A percentile compares a stretch with the other conserved stretches of the same genome.
Evolutionary conservation across 2,113 vertebrate species (phyloP).

Genomic region (Oncorhynchus tshawytscha): DNA sequence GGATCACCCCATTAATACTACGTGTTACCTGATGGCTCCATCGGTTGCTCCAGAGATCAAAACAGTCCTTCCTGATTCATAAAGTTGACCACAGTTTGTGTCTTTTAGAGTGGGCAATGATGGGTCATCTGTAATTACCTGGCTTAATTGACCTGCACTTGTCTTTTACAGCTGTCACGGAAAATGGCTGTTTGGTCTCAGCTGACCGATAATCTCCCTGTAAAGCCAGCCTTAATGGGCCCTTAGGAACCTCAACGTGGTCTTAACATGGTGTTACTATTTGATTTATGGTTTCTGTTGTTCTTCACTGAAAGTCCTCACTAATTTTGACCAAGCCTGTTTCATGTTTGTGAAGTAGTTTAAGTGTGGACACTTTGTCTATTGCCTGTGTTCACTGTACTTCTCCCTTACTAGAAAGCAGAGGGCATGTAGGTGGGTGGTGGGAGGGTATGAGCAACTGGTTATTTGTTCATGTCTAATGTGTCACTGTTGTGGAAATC

Average conservation of each 20-base stretch:
- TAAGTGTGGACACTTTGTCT: background rate
- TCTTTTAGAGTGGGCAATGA: background rate
- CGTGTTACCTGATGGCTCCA: background rate
- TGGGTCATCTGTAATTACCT: background rate
- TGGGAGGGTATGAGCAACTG: background rate
- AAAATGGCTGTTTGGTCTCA: too few species aligned
- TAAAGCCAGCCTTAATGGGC: too few species aligned
- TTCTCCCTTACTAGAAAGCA: background rate
- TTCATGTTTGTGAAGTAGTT: slow-evolving; percentile 13
- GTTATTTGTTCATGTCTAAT: background rate
- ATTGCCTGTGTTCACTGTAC: background rate
- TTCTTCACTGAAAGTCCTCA: slow-evolving; percentile 25
- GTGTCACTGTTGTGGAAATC: background rate
- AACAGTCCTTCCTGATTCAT: background rate
- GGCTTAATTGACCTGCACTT: too few species aligned
- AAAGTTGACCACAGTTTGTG: background rate
- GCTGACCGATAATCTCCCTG: too few species aligned
- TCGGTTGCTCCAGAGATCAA: background rate
- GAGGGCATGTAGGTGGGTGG: background rate
- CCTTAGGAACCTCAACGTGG: background rate
- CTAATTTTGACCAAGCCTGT: background rate
- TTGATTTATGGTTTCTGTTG: slow-evolving; percentile 23
- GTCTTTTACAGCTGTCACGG: too few species aligned
- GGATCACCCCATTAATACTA: background rate
- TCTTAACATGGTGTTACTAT: slow-evolving; percentile 21